These are phyloP conservation scores for Chloroceryle aenea DNA, from an alignment of 2,113 vertebrate genomes.

Conservation along the genomic window DNA sequence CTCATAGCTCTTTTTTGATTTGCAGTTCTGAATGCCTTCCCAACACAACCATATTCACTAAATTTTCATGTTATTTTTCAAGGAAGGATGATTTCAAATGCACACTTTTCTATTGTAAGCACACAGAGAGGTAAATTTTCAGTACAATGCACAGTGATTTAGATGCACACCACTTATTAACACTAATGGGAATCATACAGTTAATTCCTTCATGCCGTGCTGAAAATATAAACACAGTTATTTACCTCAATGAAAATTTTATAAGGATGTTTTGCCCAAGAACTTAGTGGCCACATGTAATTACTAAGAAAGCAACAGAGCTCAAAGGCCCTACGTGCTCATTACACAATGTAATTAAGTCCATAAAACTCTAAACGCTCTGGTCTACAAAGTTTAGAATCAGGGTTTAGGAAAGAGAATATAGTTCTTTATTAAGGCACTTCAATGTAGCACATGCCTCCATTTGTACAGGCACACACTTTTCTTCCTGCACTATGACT, in stretches of 20 bases:
- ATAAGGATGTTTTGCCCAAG: background rate
- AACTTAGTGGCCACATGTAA: background rate
- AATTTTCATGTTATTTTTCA: constrained; percentile 28
- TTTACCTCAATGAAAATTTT: background rate
- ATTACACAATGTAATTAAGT: background rate
- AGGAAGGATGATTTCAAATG: constrained; percentile 10
- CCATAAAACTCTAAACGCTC: background rate
- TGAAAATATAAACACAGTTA: constrained; percentile 29
- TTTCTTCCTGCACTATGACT: background rate
- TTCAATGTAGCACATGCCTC: background rate
- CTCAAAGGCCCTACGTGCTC: background rate
- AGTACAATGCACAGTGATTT: background rate
- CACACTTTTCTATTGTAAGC: background rate
- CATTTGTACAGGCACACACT: background rate
- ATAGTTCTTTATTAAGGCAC: background rate
- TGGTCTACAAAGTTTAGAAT: background rate
- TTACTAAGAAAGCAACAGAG: background rate
- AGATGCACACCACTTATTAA: background rate
- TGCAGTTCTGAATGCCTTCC: background rate
- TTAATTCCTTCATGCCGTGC: background rate
- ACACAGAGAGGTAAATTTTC: background rate
- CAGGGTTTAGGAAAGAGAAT: background rate
- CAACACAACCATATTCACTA: background rate
- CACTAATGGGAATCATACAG: background rate
- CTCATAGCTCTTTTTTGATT: background rate